Percentiles rank a stretch among this genome's conserved stretches.
Conservation (phyloP, 92 coral and sea anemone genomes). For the Zoanthus sansibaricus region DNA sequence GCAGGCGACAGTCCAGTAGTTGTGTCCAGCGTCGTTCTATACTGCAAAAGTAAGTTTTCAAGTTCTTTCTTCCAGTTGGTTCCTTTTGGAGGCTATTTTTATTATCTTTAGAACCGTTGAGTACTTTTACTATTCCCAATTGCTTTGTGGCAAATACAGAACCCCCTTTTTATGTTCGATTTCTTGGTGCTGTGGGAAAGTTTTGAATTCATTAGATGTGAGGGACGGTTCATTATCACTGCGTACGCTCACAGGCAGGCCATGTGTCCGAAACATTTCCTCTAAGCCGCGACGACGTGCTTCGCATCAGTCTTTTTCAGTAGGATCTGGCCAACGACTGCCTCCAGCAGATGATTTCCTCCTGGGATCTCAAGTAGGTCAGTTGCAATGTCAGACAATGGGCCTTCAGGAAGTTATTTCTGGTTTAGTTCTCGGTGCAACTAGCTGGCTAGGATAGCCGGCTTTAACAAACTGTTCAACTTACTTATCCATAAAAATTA, state of each 20-base stretch:
- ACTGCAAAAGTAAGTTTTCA: constrained; percentile 65
- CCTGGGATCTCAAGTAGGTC: constrained; percentile 59
- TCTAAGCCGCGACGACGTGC: constrained; percentile 60
- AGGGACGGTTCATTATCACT: constrained; percentile 73
- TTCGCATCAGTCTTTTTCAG: constrained; percentile 69
- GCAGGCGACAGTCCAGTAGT: constrained; percentile 71
- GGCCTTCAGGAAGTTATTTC: constrained; percentile 71
- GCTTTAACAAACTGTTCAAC: constrained; percentile 51
- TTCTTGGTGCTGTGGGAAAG: constrained; percentile 65
- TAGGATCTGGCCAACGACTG: constrained; percentile 70
- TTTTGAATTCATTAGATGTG: constrained; percentile 69
- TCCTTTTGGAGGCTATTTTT: constrained; percentile 62
- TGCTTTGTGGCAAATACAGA: constrained; percentile 76
- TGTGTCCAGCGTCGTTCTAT: constrained; percentile 66
- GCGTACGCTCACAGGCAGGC: constrained; percentile 59
- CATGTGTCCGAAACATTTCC: constrained; percentile 72
- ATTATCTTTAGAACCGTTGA: constrained; percentile 65
- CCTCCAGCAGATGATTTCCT: constrained; percentile 67
- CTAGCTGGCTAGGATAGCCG: constrained; percentile 68
- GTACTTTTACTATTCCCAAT: constrained; percentile 68
- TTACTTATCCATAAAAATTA: constrained; percentile 54
- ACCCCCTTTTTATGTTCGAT: constrained; percentile 68
- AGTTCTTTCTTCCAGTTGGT: constrained; percentile 63
- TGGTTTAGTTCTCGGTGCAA: constrained; percentile 66
- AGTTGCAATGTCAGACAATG: constrained; percentile 66